Conservation (phyloP, 2,888 invertebrate species). For the Ctenicera cuprea region DNA sequence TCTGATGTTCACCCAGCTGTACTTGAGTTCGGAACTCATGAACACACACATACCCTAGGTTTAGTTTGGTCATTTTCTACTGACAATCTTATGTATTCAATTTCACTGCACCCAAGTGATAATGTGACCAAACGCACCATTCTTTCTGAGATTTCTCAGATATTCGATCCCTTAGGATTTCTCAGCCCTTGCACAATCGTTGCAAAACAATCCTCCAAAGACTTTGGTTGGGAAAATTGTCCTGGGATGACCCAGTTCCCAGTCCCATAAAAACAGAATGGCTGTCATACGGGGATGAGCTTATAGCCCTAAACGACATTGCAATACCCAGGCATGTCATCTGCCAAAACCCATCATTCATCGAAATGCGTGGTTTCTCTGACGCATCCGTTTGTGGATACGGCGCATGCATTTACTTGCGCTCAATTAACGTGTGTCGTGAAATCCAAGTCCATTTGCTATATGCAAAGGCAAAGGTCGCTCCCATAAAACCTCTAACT, state of each 20-base stretch:
- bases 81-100: slow-evolving; percentile 18
- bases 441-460: slow-evolving; percentile 33
- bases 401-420: slow-evolving; percentile 53
- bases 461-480: slow-evolving; percentile 57
- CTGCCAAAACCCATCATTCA: not conserved
- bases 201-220: slow-evolving; percentile 56
- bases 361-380: slow-evolving; percentile 57
- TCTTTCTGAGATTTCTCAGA: slow-evolving; percentile 18
- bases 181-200: slow-evolving; percentile 44
- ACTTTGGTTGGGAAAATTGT: slow-evolving; percentile 54
- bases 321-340: not conserved
- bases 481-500: slow-evolving; percentile 54
- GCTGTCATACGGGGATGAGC: slow-evolving; percentile 36
- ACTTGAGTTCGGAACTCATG: not conserved
- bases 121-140: slow-evolving; percentile 7
- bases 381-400: slow-evolving; percentile 56
- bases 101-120: not conserved
- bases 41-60: slow-evolving; percentile 14
- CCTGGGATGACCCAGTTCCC: slow-evolving; percentile 56
- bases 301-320: not conserved
- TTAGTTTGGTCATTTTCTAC: not conserved
- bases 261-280: slow-evolving; percentile 41
- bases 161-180: slow-evolving; percentile 29
- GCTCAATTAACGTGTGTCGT: slow-evolving; percentile 35
- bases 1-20: not conserved